Evolutionary conservation across 1,140 invertebrate genomes (phyloP).

Genomic region (Pachypsylla venusta): DNA sequence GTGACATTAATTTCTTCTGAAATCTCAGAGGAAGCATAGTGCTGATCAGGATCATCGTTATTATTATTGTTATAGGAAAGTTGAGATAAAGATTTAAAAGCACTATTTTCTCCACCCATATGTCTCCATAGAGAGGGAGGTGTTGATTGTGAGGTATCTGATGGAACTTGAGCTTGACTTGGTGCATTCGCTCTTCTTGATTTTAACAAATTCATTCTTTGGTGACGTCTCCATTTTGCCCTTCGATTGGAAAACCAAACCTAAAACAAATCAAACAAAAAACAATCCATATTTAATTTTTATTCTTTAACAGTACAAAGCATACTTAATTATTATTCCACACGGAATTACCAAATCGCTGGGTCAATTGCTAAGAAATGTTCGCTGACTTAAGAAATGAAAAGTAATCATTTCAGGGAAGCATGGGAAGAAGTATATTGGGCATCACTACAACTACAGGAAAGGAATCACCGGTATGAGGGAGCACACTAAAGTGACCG

Average conservation of each 20-base stretch:
- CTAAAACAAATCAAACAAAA: constrained; percentile 38
- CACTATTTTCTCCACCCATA: constrained; percentile 61
- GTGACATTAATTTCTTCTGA: constrained; percentile 28
- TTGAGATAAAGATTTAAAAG: constrained; percentile 48
- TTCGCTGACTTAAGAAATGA: too few species aligned
- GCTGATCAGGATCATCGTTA: constrained; percentile 9
- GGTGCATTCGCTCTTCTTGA: constrained; percentile 32
- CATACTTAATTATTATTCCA: too few species aligned
- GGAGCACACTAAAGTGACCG: too few species aligned
- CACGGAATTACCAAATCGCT: too few species aligned
- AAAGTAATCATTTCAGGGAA: too few species aligned
- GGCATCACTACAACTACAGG: too few species aligned
- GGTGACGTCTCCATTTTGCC: constrained; percentile 90
- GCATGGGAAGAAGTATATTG: too few species aligned
- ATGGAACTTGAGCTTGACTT: constrained; percentile 46
- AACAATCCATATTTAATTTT: too few species aligned
- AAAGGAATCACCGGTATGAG: too few species aligned
- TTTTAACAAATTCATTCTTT: constrained; percentile 82
- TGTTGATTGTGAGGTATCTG: constrained; percentile 27
- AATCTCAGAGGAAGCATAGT: constrained; percentile 22
- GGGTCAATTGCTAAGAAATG: too few species aligned
- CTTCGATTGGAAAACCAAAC: constrained; percentile 98
- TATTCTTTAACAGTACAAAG: too few species aligned
- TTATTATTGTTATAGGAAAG: neutral
- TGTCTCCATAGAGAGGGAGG: constrained; percentile 33